Conservation (phyloP, 2,113 vertebrate species). For the Takifugu flavidus region DNA sequence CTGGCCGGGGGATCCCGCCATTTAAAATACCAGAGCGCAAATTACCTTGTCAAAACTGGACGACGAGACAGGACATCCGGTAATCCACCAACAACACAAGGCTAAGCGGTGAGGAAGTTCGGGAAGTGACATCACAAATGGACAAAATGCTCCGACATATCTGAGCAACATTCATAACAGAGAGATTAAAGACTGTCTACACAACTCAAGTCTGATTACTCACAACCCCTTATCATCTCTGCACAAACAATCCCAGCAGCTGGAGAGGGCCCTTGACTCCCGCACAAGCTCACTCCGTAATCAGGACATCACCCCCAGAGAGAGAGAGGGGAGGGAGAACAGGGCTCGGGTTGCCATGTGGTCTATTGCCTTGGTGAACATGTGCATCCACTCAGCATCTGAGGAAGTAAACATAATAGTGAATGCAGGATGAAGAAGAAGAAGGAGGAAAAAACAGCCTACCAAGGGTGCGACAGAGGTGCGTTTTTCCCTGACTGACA, state of each 20-base stretch:
- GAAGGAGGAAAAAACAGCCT: no score
- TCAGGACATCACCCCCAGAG: slow-evolving; percentile 73
- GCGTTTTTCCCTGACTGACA: slow-evolving; percentile 10
- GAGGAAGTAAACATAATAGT: slow-evolving; percentile 40
- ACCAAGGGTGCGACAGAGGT: slow-evolving; percentile 6
- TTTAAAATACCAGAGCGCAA: slow-evolving; percentile 34
- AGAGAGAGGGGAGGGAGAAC: slow-evolving; percentile 41
- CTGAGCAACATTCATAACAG: slow-evolving; percentile 31
- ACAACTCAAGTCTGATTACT: slow-evolving; percentile 55
- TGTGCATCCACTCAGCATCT: slow-evolving; percentile 18
- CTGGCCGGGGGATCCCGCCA: slow-evolving; percentile 33
- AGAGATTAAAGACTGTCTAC: slow-evolving; percentile 42
- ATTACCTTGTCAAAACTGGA: slow-evolving; percentile 6
- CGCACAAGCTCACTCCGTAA: slow-evolving; percentile 67
- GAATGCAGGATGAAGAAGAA: slow-evolving; percentile 8
- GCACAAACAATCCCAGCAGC: slow-evolving; percentile 70
- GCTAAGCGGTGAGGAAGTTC: slow-evolving; percentile 25
- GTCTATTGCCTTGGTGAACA: slow-evolving; percentile 61
- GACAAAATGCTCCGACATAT: slow-evolving; percentile 25
- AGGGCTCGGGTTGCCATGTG: slow-evolving; percentile 52
- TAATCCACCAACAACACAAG: not conserved
- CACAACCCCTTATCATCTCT: slow-evolving; percentile 58
- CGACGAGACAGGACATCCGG: slow-evolving; percentile 6
- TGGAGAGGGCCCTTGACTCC: slow-evolving; percentile 63
- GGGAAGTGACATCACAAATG: slow-evolving; percentile 27